Percentiles rank a stretch among this genome's conserved stretches.
Evolutionary conservation across 2,888 invertebrate genomes (phyloP).

Genomic region (Agonum fuliginosum): DNA sequence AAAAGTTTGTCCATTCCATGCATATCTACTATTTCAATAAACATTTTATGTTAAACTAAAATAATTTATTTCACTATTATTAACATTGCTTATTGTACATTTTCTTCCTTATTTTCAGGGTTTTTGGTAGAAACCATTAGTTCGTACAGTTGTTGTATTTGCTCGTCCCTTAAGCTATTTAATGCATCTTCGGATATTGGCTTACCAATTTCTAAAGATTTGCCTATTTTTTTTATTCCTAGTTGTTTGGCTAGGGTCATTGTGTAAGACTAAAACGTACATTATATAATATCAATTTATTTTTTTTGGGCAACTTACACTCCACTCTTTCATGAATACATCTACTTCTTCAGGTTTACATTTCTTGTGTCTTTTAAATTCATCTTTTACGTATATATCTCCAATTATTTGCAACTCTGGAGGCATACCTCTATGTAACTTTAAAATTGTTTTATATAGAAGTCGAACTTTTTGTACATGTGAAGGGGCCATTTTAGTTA

Average conservation of each 20-base stretch:
- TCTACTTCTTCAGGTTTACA: conserved; percentile 82
- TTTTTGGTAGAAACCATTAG: conserved; percentile 82
- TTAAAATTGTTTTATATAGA: conserved; percentile 78
- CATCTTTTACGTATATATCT: conserved; percentile 77
- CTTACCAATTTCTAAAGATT: conserved; percentile 79
- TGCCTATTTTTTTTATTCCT: conserved; percentile 72
- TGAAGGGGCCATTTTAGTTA: conserved; percentile 38
- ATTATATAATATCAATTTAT: conserved; percentile 35
- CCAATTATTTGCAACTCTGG: conserved; percentile 75
- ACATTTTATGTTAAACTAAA: background rate
- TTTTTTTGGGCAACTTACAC: conserved; percentile 78
- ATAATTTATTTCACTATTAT: conserved; percentile 24
- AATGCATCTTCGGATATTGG: conserved; percentile 78
- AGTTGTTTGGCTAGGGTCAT: conserved; percentile 84
- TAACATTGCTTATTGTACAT: conserved; percentile 19
- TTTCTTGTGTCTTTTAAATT: conserved; percentile 89
- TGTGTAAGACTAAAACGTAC: conserved; percentile 82
- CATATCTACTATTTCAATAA: conserved; percentile 40
- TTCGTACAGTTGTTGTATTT: conserved; percentile 89
- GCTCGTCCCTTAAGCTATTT: conserved; percentile 86
- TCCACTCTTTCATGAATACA: conserved; percentile 92
- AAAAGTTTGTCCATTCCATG: background rate
- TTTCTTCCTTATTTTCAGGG: conserved; percentile 56
- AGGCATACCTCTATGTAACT: conserved; percentile 78
- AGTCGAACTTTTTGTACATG: conserved; percentile 74